Evolutionary conservation across 1,140 invertebrate species (phyloP), one percentile per base, ranked within the genome.

Genomic region (Drosophila malerkotliana): DNA sequence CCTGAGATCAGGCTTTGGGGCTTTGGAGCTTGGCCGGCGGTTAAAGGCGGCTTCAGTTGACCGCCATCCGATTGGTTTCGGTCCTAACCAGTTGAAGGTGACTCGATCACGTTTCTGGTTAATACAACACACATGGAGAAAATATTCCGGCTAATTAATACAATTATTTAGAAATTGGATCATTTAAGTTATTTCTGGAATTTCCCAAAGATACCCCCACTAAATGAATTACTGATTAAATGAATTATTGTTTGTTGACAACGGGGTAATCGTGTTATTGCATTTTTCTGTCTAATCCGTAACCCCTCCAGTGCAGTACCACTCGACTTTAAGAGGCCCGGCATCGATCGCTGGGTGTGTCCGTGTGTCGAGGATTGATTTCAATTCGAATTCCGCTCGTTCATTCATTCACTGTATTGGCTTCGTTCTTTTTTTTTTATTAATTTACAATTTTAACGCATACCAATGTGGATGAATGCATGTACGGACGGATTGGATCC

Each of bases 371-470:
- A 48, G 78, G 84, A 87, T 85, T 85, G 81, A 87, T 87, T 82
- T 87, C 82, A 74, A 82, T 88, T 87, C 80, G 57, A 87, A 87
- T 87, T 82, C 69, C 82, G 75, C 57, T 52, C 67, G 64, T 81
- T 85, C 82, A 80, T 85, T 84, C 81, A 81, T 82, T 81, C 71
- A 81, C 82, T 76, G 73, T 49, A n/a, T 14, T 64, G 58, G 34
- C 58, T 74, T 48, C 61, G 48, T 59, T 78, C 64, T 78, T 66
- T 77, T 77, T 75, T 79, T 75, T 79, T 87, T 87, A 88, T 88
- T 85, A 85, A 85, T 85, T 85, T 87, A 87, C 77, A 85, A 85
- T 87, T 85, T 85, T 77, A 85, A 61, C 82, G 63, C 77, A 72
- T 41, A 77, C 56, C 47, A 12, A 0, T 5, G 41, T n/a, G 34